Conservation (phyloP, 2,888 invertebrate genomes). For the Andricus curvator region DNA sequence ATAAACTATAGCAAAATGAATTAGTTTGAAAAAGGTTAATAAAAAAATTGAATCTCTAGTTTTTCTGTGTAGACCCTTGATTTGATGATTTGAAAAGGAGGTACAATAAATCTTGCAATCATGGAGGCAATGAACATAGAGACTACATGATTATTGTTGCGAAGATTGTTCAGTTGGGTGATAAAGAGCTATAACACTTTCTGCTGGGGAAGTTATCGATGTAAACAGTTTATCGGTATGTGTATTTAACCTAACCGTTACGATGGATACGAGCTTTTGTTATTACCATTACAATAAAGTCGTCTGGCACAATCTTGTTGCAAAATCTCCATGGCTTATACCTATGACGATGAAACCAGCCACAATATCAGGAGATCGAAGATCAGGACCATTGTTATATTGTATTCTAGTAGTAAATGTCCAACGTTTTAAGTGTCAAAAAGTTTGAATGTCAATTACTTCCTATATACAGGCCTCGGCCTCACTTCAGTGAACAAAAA, state of each 20-base stretch:
- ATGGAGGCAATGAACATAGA: conserved; percentile 1
- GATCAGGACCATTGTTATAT: conserved; percentile 62
- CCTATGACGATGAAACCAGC: conserved; percentile 59
- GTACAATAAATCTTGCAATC: background rate
- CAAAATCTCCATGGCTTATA: conserved; percentile 56
- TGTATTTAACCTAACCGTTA: conserved; percentile 12
- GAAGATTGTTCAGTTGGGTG: conserved; percentile 10
- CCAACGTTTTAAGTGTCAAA: background rate
- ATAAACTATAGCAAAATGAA: too few species aligned
- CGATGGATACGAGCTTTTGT: conserved; percentile 24
- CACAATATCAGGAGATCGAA: conserved; percentile 59
- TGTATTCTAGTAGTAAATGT: conserved; percentile 4
- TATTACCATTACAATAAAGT: conserved; percentile 58
- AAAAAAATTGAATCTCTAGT: too few species aligned
- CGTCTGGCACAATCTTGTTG: conserved; percentile 58
- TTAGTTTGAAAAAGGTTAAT: too few species aligned
- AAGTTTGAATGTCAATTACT: conserved; percentile 46
- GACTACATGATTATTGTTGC: conserved; percentile 9
- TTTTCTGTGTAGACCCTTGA: background rate
- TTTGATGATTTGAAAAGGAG: background rate
- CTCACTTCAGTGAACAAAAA: too few species aligned
- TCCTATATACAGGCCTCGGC: background rate
- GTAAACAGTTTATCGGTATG: conserved; percentile 15
- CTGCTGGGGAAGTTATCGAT: conserved; percentile 3
- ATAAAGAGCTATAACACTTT: conserved; percentile 19